A percentile compares a stretch with the other conserved stretches of the same genome.
Evolutionary conservation across 2,113 vertebrate species (phyloP).

Genomic region (Marmota monax): DNA sequence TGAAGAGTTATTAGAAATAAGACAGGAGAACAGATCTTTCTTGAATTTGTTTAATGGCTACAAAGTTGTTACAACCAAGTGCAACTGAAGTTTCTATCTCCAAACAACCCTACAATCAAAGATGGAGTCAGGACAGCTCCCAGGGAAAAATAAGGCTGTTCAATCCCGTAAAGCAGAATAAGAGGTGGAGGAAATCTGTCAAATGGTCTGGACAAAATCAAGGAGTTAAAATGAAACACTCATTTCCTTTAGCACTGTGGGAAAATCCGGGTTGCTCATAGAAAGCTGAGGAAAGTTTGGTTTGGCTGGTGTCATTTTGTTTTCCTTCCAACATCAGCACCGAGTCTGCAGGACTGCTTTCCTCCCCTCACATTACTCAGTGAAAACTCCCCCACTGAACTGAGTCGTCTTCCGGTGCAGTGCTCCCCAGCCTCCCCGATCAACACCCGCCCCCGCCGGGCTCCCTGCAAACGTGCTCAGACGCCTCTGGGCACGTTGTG

Average conservation of each 20-base stretch:
- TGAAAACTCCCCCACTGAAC: slow-evolving; percentile 32
- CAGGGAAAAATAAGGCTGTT: slow-evolving; percentile 57
- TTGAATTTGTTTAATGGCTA: not conserved
- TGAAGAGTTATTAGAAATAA: slow-evolving; percentile 37
- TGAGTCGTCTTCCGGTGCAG: accelerated
- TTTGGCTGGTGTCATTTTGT: slow-evolving; percentile 54
- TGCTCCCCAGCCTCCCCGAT: not conserved
- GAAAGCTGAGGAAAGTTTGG: slow-evolving; percentile 78
- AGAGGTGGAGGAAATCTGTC: slow-evolving; percentile 56
- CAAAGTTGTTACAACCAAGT: slow-evolving; percentile 26
- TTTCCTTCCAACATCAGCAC: slow-evolving; percentile 75
- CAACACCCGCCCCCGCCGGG: slow-evolving; percentile 59
- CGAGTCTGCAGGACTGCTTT: slow-evolving; percentile 41
- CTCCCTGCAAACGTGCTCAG: slow-evolving; percentile 53
- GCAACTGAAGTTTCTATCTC: slow-evolving; percentile 27
- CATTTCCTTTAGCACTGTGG: not conserved
- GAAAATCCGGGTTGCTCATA: slow-evolving; percentile 70
- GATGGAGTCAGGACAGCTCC: slow-evolving; percentile 36
- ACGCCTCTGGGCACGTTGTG: slow-evolving; percentile 48
- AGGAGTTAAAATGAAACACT: slow-evolving; percentile 74
- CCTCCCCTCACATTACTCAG: slow-evolving; percentile 40
- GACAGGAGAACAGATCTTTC: slow-evolving; percentile 4
- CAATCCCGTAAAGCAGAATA: not conserved
- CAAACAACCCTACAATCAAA: slow-evolving; percentile 35
- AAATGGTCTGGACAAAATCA: slow-evolving; percentile 57